Base-by-base conservation (phyloP, 2,888 invertebrate species). In the Asteroscopus sphinx region DNA sequence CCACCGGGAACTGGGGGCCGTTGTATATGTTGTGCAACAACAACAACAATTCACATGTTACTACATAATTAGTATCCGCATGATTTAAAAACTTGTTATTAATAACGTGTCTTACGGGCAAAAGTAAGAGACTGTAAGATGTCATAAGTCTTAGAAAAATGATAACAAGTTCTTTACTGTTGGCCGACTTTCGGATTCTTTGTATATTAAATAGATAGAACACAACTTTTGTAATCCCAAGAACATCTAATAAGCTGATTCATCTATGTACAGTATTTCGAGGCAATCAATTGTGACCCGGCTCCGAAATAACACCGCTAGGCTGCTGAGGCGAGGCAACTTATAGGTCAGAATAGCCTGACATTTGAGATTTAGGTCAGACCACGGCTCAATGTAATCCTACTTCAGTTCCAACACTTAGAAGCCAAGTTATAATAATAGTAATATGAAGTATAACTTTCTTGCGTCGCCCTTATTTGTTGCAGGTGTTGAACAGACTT, bases 311-410 rank as follows among this genome's bases (percentile, higher is more conserved):
- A 77, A 62, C 61, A 49, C 32, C 21, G 53, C 45, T 37, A 65
- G 46, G 46, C 41, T 55, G 42, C 47, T 36, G 42, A 63, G 44
- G 47, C 66, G 67, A 69, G 67, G 53, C 60, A 63, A 72, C 55
- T 64, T 59, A 65, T 61, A 77, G 79, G 80, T 77, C 69, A 72
- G 54, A 76, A 65, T 53, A 62, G 56, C 63, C 70, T 80, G 80
- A 73, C 81, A 82, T 80, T 83, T 81, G 63, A 70, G 64, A 86
- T 85, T 78, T 78, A 78, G 86, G 86, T 85, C 83, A 75, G 69
- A 76, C 51, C 46, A 49, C 51, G 73, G 68, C 73, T 77, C 75
- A 70, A 42, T 66, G 68, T 82, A 80, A 83, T 79, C 80, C 82
- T 73, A 74, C 76, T 74, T 76, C 60, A 58, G 59, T 64, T 54